phyloP scores from a whole-genome alignment of 2,797 vertebrate genomes.

The Gambelia wislizenii region DNA sequence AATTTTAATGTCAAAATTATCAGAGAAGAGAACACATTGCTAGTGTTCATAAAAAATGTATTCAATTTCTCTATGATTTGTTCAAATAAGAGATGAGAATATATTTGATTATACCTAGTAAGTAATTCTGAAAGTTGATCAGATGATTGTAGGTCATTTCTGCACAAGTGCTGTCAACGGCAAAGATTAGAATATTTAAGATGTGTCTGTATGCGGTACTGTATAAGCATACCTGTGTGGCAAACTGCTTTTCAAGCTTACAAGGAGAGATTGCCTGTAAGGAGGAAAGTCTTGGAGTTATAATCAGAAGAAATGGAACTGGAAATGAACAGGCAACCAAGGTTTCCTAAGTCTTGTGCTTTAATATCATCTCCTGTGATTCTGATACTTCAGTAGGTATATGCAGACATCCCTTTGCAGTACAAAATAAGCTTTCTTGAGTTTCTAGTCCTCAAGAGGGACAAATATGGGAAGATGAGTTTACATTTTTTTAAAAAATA shows the following conservation, averaged over 20 bases:
- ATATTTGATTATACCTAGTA: constrained; percentile 82
- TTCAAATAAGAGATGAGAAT: constrained; percentile 84
- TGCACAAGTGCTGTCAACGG: constrained; percentile 70
- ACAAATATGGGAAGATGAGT: no score
- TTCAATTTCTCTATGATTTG: constrained; percentile 85
- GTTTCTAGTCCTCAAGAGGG: not conserved
- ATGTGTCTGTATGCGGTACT: constrained; percentile 52
- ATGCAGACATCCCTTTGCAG: not conserved
- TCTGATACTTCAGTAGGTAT: not conserved
- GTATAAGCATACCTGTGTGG: constrained; percentile 68
- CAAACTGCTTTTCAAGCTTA: constrained; percentile 18
- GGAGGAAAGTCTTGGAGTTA: not conserved
- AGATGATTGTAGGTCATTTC: constrained; percentile 80
- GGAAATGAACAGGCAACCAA: not conserved
- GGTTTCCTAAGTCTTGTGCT: not conserved
- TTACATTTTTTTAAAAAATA: not conserved
- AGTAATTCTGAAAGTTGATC: constrained; percentile 81
- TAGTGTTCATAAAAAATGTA: constrained; percentile 84
- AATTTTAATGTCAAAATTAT: constrained; percentile 99
- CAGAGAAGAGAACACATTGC: constrained; percentile 92
- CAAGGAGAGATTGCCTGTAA: not conserved
- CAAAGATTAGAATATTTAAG: constrained; percentile 72
- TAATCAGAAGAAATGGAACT: fast-evolving
- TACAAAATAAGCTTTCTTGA: not conserved
- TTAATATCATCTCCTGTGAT: constrained; percentile 1